Evolutionary conservation across 2,888 invertebrate genomes (phyloP), one percentile per base, ranked within the genome.

Genomic region (Chirona hameri): DNA sequence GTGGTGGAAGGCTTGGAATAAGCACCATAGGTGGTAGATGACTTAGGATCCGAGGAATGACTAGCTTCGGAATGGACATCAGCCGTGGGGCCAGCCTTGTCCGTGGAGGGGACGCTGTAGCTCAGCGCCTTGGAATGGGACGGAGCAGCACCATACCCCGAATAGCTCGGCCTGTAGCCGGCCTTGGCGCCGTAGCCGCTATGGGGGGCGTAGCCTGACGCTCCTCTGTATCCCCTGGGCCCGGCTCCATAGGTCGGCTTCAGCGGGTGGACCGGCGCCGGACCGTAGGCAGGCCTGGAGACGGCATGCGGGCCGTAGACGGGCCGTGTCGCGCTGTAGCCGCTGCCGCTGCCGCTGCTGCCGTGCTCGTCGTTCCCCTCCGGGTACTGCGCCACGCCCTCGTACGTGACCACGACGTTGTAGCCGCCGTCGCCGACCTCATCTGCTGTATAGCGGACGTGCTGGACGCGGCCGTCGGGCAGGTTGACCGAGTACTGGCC

Each of bases 401-500:
- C 84, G 83, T 84, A 84, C 39, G 65, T 83, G n/a, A 84, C 84
- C 27, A 82, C 82, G n/a, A 83, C 84, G 79, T 81, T 79, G 65
- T 84, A 79, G 57, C 84, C 84, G 81, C 84, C 83, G 57, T 84
- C 84, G 76, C 76, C 76, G 18, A 27, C 24, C 76, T 76, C 18
- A 46, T 84, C 81, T 82, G 83, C 84, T 27, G 79, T 76, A 82
- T 84, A 84, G 21, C 31, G 81, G 55, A 84, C 84, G 82, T 60
- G 82, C 82, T 84, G 84, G 24, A 81, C 82, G 79, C 84, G 83
- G 55, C 84, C 84, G 82, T 84, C 84, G 29, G 84, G 84, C 39
- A 84, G 84, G 82, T 83, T 82, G 21, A 84, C 84, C n/a, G 83
- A 79, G 84, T 84, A 84, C 65, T 82, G 72, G 80, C 84, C 84